A percentile compares a stretch with the other conserved stretches of the same genome.
Conservation (phyloP, 30 jellyfish, hydroid and myxozoan genomes). For the Cassiopea andromeda region DNA sequence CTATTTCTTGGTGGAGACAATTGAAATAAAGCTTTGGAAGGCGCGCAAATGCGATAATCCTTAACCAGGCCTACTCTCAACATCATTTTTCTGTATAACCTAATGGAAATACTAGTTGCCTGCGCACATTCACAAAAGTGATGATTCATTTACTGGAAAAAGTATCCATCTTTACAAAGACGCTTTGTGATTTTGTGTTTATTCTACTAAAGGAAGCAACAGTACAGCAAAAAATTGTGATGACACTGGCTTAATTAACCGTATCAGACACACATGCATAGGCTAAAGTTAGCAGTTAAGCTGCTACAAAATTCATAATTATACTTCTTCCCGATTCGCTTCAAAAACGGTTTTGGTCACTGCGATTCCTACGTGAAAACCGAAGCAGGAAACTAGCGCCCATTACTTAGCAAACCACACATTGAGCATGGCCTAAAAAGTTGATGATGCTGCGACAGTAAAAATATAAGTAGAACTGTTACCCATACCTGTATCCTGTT, state of each 20-base stretch:
- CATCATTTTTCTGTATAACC: background rate
- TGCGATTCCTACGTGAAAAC: background rate
- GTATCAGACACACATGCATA: no score
- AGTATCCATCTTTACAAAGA: no score
- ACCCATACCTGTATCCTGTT: background rate
- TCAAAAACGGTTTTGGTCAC: background rate
- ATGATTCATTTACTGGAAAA: no score
- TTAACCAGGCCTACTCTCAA: background rate
- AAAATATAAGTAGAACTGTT: background rate
- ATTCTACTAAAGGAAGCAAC: no score
- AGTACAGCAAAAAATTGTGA: background rate
- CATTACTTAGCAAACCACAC: background rate
- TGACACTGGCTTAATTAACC: no score
- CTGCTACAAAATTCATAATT: background rate
- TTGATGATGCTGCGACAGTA: background rate
- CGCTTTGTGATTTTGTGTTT: no score
- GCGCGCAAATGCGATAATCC: background rate
- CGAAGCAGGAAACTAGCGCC: slow-evolving; percentile 3
- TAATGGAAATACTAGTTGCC: no score
- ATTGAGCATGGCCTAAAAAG: slow-evolving; percentile 14
- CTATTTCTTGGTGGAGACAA: background rate
- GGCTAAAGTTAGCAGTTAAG: no score
- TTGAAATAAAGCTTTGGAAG: background rate
- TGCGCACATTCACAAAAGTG: no score
- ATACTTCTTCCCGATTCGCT: background rate